These are phyloP conservation scores for Acrobasis consociella DNA, from an alignment of 2,888 invertebrate genomes.

Conservation along the genomic window DNA sequence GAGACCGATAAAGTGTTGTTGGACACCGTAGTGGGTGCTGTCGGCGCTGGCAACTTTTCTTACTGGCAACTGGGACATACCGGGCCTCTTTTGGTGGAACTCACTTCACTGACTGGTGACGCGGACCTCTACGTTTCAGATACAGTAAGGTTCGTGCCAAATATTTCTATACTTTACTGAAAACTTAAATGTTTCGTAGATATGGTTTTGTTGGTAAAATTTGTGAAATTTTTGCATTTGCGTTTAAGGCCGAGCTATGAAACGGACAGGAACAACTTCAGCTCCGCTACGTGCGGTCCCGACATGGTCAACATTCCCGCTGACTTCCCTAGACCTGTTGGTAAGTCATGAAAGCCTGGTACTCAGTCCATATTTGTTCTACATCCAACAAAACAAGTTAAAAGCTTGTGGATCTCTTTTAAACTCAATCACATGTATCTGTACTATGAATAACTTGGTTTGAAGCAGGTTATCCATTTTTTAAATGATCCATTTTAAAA, in stretches of 20 bases:
- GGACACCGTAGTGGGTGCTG: slow-evolving; percentile 63
- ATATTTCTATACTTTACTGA: not conserved
- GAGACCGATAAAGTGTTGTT: slow-evolving; percentile 60
- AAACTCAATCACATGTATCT: too few relatives aligned
- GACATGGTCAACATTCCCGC: slow-evolving; percentile 63
- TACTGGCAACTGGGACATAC: slow-evolving; percentile 72
- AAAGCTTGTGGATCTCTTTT: too few relatives aligned
- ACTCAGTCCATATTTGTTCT: too few relatives aligned
- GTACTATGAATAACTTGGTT: too few relatives aligned
- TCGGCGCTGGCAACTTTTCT: slow-evolving; percentile 72
- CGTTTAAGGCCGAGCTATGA: slow-evolving; percentile 66
- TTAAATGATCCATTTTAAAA: too few relatives aligned
- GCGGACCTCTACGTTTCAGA: slow-evolving; percentile 74
- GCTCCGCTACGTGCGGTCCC: slow-evolving; percentile 66
- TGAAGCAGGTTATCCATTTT: too few relatives aligned
- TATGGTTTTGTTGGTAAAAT: not conserved
- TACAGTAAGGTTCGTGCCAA: slow-evolving; percentile 53
- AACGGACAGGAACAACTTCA: slow-evolving; percentile 64
- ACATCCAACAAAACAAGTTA: too few relatives aligned
- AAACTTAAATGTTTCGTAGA: not conserved
- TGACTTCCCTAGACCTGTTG: slow-evolving; percentile 67
- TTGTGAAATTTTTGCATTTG: not conserved
- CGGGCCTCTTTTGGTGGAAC: slow-evolving; percentile 63
- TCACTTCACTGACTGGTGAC: slow-evolving; percentile 66
- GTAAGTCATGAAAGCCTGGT: slow-evolving; percentile 39